Base-by-base conservation (phyloP, 2,113 vertebrate species). In the Marmota monax region DNA sequence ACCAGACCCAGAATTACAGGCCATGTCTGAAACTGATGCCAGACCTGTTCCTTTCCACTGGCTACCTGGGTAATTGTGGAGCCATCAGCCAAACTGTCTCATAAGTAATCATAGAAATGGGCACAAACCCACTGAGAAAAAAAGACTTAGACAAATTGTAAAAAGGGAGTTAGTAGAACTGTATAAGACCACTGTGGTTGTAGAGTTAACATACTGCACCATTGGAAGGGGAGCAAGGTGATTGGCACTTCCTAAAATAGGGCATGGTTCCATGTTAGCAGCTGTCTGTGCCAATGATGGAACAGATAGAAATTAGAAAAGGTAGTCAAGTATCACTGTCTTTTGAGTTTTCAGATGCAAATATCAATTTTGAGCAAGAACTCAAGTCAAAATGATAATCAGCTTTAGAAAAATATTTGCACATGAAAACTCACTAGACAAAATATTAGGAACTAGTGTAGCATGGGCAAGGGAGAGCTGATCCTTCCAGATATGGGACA, bases 331-430 rank as follows among this genome's bases (percentile, higher is more conserved):
- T 48, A 63, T 6, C 32, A 20, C 1, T 4, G 42, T 10, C 56
- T 11, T 83, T 89, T 83, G 39, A 84, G 3, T 48, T 91, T 92
- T 90, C 56, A 90, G 61, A 82, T 51, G 18, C 53, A 83, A 77
- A 42, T 89, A 14, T 45, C 72, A 92, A 58, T 70, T 91, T 17
- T 69, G 53, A 78, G 70, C 56, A 97, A 94, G 63, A 82, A 65
- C 32, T 92, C 29, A 69, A 42, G 37, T 77, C 0, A 82, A 2
- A 76, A 32, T 48, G 56, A 29, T 42, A 79, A 32, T 27, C 1
- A 11, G 2, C 76, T 96, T 88, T 37, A 84, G n/a, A 10, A 51
- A 90, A 88, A 84, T 18, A 51, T 0, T 93, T 65, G 56, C 56
- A 27, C 1, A 48, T n/a, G 27, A 84, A 90, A 80, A 73, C 16